Conservation (phyloP, 1,140 invertebrate genomes). For the Saccostrea echinata region DNA sequence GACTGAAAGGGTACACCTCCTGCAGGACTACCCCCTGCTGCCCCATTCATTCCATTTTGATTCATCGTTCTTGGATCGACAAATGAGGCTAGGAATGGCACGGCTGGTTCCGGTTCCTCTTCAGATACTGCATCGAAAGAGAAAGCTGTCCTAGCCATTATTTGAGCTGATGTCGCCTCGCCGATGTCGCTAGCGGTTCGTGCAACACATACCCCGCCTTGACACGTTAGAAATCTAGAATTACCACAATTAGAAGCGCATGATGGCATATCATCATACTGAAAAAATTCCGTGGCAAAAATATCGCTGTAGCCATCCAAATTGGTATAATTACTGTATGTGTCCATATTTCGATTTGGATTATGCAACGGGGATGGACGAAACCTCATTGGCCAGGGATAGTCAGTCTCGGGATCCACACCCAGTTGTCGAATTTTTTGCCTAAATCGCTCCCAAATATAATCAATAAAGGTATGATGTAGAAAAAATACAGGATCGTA, state of each 20-base stretch:
- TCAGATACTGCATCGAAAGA: neutral
- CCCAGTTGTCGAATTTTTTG: conserved; percentile 33
- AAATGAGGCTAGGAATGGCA: neutral
- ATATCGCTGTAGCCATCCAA: conserved; percentile 52
- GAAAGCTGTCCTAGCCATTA: neutral
- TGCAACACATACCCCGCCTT: conserved; percentile 7
- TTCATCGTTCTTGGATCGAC: neutral
- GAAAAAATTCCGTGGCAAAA: conserved; percentile 48
- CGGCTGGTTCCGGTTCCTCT: neutral
- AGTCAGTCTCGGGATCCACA: conserved; percentile 38
- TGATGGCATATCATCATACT: conserved; percentile 48
- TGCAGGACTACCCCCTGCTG: neutral
- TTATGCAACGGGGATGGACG: neutral
- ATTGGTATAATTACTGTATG: conserved; percentile 46
- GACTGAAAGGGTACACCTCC: neutral
- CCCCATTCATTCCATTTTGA: neutral
- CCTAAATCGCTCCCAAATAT: conserved; percentile 52
- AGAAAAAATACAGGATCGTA: conserved; percentile 55
- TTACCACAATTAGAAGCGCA: conserved; percentile 35
- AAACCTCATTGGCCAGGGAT: conserved; percentile 1
- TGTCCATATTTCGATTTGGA: conserved; percentile 44
- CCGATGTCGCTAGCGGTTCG: neutral
- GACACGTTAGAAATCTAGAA: conserved; percentile 1
- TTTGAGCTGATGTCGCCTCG: neutral
- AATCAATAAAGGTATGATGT: conserved; percentile 55